Conservation (phyloP, 2,888 invertebrate species). For the Drosophila ezoana region DNA sequence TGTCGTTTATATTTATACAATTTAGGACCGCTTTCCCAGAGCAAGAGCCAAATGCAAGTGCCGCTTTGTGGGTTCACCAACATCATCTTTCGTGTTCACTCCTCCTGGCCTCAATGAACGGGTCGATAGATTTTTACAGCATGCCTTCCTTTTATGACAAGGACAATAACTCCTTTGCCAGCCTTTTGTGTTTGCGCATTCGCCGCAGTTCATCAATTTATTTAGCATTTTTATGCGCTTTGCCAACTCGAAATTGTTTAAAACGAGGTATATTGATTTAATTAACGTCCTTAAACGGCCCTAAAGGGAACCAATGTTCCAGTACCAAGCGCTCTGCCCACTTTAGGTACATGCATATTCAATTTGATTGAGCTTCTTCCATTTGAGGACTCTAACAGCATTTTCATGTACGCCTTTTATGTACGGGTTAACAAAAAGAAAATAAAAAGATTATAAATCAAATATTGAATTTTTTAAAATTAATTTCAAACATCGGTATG, state of each 20-base stretch:
- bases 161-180: conserved; percentile 48
- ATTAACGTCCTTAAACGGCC: conserved; percentile 66
- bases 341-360: conserved; percentile 47
- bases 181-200: conserved; percentile 51
- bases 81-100: conserved; percentile 21
- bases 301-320: conserved; percentile 36
- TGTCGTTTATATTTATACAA: conserved; percentile 79
- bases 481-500: background rate
- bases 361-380: conserved; percentile 14
- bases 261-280: conserved; percentile 68
- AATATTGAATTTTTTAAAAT: conserved; percentile 1
- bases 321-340: conserved; percentile 13
- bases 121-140: conserved; percentile 66
- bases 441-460: conserved; percentile 1
- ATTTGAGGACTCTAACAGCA: conserved; percentile 11
- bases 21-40: conserved; percentile 34
- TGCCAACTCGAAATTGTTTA: conserved; percentile 52
- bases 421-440: conserved; percentile 5
- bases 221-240: conserved; percentile 72
- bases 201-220: conserved; percentile 74
- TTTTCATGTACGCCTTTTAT: conserved; percentile 25
- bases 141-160: conserved; percentile 54
- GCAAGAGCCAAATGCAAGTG: conserved; percentile 56
- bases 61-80: conserved; percentile 25
- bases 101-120: conserved; percentile 32